These are phyloP conservation scores for Ophioninae sp. DNA, from an alignment of 2,888 invertebrate species.

Conservation along the genomic window DNA sequence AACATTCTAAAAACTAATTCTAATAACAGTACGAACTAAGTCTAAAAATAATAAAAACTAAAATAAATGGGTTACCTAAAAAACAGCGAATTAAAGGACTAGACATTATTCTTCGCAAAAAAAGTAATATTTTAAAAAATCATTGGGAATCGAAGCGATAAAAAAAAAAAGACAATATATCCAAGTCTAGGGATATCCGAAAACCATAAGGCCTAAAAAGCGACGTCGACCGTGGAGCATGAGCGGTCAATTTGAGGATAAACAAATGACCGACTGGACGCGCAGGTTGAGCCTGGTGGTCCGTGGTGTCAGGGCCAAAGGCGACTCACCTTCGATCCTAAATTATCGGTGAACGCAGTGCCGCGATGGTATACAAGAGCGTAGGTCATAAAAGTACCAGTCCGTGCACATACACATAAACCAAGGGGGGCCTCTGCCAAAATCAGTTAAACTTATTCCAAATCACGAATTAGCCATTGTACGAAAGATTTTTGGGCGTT, in stretches of 20 bases:
- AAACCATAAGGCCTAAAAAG: background rate
- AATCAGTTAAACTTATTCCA: conserved; percentile 77
- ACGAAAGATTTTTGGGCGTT: conserved; percentile 69
- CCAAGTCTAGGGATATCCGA: background rate
- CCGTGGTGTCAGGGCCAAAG: conserved; percentile 3
- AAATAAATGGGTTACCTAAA: no score
- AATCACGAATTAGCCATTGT: conserved; percentile 76
- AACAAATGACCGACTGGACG: background rate
- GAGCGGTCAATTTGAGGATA: background rate
- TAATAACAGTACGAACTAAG: no score
- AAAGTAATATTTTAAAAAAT: no score
- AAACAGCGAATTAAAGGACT: no score
- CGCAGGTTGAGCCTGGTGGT: conserved; percentile 36
- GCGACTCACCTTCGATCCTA: conserved; percentile 42
- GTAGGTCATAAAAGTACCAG: conserved; percentile 59
- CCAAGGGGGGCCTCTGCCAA: conserved; percentile 56
- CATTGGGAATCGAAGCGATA: no score
- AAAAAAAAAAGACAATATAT: background rate
- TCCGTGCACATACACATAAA: conserved; percentile 1
- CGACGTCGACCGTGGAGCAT: background rate
- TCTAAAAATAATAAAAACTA: no score
- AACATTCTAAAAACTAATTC: no score
- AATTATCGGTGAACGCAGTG: conserved; percentile 43
- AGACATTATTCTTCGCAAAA: no score
- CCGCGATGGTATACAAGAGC: conserved; percentile 21